These are phyloP conservation scores for Lutjanus argentimaculatus DNA, from an alignment of 2,797 vertebrate species.

Conservation along the genomic window DNA sequence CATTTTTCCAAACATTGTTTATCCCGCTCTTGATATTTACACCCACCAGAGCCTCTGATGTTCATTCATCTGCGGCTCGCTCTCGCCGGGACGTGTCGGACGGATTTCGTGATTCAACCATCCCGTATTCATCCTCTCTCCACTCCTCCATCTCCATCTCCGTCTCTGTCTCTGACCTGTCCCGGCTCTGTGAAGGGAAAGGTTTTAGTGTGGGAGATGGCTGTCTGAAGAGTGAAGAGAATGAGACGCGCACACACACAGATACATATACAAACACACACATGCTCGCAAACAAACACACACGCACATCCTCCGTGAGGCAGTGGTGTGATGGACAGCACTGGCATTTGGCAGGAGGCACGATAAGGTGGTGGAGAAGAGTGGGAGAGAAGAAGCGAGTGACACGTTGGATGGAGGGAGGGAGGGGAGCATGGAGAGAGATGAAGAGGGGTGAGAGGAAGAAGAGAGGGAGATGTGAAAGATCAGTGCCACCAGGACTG, in stretches of 20 bases:
- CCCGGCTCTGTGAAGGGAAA: constrained; percentile 66
- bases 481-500: constrained; percentile 63
- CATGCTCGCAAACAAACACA: constrained; percentile 25
- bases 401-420: constrained; percentile 51
- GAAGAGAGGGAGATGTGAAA: constrained; percentile 55
- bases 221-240: constrained; percentile 65
- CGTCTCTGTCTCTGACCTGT: constrained; percentile 69
- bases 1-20: constrained; percentile 30
- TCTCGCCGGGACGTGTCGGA: constrained; percentile 33
- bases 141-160: constrained; percentile 57
- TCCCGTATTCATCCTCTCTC: constrained; percentile 64
- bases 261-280: background rate
- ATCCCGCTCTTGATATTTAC: constrained; percentile 49
- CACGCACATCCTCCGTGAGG: constrained; percentile 49
- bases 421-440: constrained; percentile 22
- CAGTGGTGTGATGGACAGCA: constrained; percentile 82
- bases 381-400: constrained; percentile 57
- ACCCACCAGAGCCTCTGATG: constrained; percentile 43
- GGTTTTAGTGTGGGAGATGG: constrained; percentile 69
- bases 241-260: constrained; percentile 14
- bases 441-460: constrained; percentile 36
- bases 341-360: constrained; percentile 85
- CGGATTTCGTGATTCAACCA: constrained; percentile 61
- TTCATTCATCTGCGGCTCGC: constrained; percentile 60
- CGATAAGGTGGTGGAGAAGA: constrained; percentile 81